phyloP scores from a whole-genome alignment of 2,113 vertebrate genomes.

The Raja brachyura region DNA sequence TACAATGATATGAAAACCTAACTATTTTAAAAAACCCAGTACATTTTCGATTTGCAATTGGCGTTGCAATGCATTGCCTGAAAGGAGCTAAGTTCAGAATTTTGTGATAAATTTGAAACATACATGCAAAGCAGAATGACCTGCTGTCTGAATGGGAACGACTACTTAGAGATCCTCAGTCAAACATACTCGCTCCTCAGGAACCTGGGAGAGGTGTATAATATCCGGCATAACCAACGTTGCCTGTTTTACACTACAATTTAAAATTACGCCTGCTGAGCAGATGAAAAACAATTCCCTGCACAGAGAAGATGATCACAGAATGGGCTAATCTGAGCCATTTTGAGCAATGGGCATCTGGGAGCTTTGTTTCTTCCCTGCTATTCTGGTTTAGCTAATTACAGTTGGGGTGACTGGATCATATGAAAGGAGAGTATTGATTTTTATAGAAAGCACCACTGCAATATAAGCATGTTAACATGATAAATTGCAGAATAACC shows the following conservation, averaged over 20 bases:
- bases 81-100: neutral
- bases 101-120: neutral
- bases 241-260: neutral
- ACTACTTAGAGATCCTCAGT: neutral
- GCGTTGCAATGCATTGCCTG: neutral
- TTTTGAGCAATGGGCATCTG: no score
- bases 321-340: slow-evolving; percentile 8
- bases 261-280: neutral
- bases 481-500: neutral
- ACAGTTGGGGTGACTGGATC: neutral
- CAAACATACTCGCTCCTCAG: neutral
- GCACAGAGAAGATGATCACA: neutral
- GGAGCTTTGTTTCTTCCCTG: neutral
- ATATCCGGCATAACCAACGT: neutral
- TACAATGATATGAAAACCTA: neutral
- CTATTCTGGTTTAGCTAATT: neutral
- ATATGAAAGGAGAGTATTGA: neutral
- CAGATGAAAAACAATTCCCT: neutral
- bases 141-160: neutral
- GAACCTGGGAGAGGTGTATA: neutral
- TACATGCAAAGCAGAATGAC: neutral
- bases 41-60: neutral
- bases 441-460: neutral
- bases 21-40: neutral
- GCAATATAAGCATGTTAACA: neutral